These are phyloP conservation scores for Cephalopterus ornatus DNA, from an alignment of 2,113 vertebrate genomes.

Conservation along the genomic window DNA sequence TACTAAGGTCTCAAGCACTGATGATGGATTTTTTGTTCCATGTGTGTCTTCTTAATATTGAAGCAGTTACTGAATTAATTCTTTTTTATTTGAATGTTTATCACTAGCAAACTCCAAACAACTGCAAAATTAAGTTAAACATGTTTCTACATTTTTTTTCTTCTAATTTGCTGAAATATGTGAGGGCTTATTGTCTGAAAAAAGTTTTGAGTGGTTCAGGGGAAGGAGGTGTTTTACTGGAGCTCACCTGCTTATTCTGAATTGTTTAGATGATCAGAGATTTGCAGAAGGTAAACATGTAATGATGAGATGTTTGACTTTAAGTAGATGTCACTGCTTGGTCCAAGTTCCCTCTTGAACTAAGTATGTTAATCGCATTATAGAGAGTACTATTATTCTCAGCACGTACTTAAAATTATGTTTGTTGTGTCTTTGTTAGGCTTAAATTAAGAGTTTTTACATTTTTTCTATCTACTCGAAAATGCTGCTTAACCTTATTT, in stretches of 20 bases:
- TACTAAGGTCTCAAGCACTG: neutral
- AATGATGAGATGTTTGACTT: neutral
- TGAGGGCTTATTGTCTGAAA: neutral
- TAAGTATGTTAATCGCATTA: neutral
- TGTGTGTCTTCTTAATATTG: neutral
- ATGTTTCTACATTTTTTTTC: neutral
- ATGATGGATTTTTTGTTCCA: neutral
- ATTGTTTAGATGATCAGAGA: neutral
- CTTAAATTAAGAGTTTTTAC: neutral
- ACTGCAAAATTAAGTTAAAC: neutral
- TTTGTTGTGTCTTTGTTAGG: neutral
- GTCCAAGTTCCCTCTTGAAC: neutral
- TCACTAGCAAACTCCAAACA: neutral
- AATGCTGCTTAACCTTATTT: neutral
- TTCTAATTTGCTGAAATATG: neutral
- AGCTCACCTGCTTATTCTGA: neutral
- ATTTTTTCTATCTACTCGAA: neutral
- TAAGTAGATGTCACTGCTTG: neutral
- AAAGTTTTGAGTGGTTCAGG: neutral
- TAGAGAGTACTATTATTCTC: neutral
- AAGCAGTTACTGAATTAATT: neutral
- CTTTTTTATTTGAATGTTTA: neutral
- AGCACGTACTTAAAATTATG: neutral
- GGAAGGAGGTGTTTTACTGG: neutral
- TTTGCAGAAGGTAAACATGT: neutral